Conservation (phyloP, 2,888 invertebrate species). For the Xanthostigma xanthostigma region DNA sequence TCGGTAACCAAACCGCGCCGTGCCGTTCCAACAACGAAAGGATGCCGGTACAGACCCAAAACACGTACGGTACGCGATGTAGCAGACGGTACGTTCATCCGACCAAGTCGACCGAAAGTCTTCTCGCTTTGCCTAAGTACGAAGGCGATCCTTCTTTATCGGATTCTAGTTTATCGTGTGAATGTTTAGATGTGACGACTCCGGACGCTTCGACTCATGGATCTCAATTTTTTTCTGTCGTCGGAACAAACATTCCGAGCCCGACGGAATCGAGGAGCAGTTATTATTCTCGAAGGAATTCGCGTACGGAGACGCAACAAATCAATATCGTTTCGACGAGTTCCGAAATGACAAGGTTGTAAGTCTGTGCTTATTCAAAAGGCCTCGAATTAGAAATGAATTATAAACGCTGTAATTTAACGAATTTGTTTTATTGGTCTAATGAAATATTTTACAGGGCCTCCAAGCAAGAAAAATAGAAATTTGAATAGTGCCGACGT, state of each 20-base stretch:
- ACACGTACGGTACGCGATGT: not conserved
- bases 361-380: constrained; percentile 18
- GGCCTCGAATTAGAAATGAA: constrained; percentile 1
- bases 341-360: constrained; percentile 57
- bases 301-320: constrained; percentile 33
- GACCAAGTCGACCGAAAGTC: constrained; percentile 70
- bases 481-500: not conserved
- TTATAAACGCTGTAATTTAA: not conserved
- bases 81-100: constrained; percentile 35
- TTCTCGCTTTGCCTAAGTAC: constrained; percentile 52
- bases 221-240: constrained; percentile 22
- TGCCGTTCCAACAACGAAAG: constrained; percentile 30
- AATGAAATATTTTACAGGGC: not conserved
- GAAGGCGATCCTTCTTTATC: constrained; percentile 39
- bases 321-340: constrained; percentile 40
- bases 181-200: constrained; percentile 38
- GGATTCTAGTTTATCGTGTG: constrained; percentile 56
- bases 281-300: constrained; percentile 29
- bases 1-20: constrained; percentile 36
- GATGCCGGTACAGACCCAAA: constrained; percentile 28
- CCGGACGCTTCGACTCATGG: constrained; percentile 17
- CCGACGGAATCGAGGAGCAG: constrained; percentile 29
- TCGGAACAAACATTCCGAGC: constrained; percentile 24
- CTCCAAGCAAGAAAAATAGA: not conserved
- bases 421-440: not conserved